Evolutionary conservation across 2,888 invertebrate species (phyloP).

Genomic region (Mesorhabditis belari): DNA sequence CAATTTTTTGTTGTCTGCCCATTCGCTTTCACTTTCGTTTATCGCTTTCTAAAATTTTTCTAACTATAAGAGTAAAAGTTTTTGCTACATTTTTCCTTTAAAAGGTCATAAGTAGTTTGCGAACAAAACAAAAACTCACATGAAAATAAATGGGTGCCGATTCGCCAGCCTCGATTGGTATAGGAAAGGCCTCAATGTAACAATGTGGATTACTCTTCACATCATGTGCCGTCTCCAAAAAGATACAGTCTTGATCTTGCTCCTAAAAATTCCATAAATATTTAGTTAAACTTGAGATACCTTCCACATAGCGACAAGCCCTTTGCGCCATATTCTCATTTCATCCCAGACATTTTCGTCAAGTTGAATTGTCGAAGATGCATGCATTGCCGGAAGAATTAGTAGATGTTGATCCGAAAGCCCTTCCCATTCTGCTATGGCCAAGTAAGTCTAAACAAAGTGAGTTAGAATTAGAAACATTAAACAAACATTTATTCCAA

Average conservation of each 20-base stretch:
- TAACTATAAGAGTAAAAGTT: too few relatives aligned
- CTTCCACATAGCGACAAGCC: constrained; percentile 72
- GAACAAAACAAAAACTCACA: constrained; percentile 53
- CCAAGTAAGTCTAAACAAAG: constrained; percentile 67
- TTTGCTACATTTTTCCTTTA: background rate
- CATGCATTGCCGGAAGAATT: constrained; percentile 71
- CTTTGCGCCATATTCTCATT: constrained; percentile 71
- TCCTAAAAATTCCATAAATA: constrained; percentile 4
- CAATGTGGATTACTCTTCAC: constrained; percentile 68
- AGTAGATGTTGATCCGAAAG: constrained; percentile 76
- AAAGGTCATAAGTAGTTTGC: constrained; percentile 10
- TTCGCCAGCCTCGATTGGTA: constrained; percentile 75
- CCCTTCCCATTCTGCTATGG: constrained; percentile 73
- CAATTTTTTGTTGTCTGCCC: constrained; percentile 88
- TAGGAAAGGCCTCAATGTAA: constrained; percentile 79
- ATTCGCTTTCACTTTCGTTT: constrained; percentile 85
- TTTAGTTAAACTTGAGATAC: constrained; percentile 50
- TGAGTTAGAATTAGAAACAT: background rate
- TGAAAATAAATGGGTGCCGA: constrained; percentile 91
- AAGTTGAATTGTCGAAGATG: constrained; percentile 73
- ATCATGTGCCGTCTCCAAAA: constrained; percentile 78
- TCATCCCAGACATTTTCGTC: constrained; percentile 94
- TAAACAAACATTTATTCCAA: constrained; percentile 64
- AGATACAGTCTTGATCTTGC: constrained; percentile 71
- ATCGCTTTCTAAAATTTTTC: constrained; percentile 72